Base-by-base conservation (phyloP, 1,140 invertebrate genomes). In the Drosophila simulans region DNA sequence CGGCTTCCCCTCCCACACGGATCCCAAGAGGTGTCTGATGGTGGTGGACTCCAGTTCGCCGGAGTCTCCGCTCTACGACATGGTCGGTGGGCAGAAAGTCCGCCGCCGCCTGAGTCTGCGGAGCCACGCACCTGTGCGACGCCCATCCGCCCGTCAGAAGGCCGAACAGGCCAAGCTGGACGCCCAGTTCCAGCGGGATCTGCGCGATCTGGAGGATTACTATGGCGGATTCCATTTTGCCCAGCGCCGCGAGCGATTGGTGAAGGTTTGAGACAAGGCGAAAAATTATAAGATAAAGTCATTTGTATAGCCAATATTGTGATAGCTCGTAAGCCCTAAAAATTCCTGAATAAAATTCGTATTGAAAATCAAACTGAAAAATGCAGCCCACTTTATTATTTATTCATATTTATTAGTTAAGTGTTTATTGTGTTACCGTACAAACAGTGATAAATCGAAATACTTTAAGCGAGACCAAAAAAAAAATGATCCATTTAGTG, bases 1-100 rank as follows among this genome's bases (percentile, higher is more conserved):
- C 0, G 85, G 85, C 10, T 90, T 90, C 8, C 85, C 85, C 53
- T 85, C 86, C 0, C 80, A 90, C 43, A 90, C 85, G 37, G 86
- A 85, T 45, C 48, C 78, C 20, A 46, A 62, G 11, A 58, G 74
- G 1, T 90, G 81, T 12, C 42, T 51, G 20, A 2, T 66, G 3
- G 17, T 40, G n/a, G 43, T 48, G 35, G 25, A 49, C 45, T 5
- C 34, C 27, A 31, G 1, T 46, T 11, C 31, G 31, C 43, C 58
- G 0, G 42, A 65, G 11, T 52, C 42, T 2, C 83, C 83, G 2
- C 57, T 82, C 5, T 82, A 71, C 17, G 83, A 88, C 3, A 48
- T 54, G 39, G 60, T 57, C 12, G 62, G 37, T 3, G 54, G 52
- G 11, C 5, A 53, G 3, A 77, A 78, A 25, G 46, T 86, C 1